A percentile compares a stretch with the other conserved stretches of the same genome.
Evolutionary conservation across 2,888 invertebrate species (phyloP).

Genomic region (Diloba caeruleocephala): DNA sequence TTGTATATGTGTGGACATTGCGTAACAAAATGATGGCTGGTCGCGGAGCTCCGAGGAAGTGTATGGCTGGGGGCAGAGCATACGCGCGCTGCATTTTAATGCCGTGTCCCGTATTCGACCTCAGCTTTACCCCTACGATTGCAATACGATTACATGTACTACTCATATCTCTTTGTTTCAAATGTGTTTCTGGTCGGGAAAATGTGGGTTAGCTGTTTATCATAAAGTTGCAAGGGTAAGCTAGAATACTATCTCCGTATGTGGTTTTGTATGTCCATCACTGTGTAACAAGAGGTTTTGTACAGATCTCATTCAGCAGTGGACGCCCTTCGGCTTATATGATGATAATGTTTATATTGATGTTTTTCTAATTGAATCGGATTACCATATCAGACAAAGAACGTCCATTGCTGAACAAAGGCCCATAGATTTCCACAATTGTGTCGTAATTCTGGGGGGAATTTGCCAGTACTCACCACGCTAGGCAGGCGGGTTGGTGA

Average conservation of each 20-base stretch:
- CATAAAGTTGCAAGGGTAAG: conserved; percentile 31
- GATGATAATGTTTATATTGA: too few species aligned
- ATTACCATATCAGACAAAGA: too few species aligned
- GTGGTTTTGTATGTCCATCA: conserved; percentile 3
- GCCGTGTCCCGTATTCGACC: conserved; percentile 59
- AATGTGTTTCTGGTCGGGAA: conserved; percentile 27
- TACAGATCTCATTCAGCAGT: not conserved
- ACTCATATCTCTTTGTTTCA: conserved; percentile 45
- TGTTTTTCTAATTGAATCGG: too few species aligned
- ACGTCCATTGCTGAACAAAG: too few species aligned
- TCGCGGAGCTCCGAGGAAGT: conserved; percentile 53
- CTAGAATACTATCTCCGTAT: conserved; percentile 28
- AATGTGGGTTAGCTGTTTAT: conserved; percentile 42
- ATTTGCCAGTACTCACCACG: too few species aligned
- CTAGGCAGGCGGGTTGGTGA: too few species aligned
- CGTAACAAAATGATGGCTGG: conserved; percentile 62
- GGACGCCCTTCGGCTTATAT: too few species aligned
- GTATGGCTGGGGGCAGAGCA: conserved; percentile 56
- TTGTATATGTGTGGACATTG: conserved; percentile 59
- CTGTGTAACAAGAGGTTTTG: not conserved
- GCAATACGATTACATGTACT: conserved; percentile 51
- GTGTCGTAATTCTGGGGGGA: too few species aligned
- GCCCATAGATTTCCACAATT: too few species aligned
- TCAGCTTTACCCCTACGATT: conserved; percentile 47
- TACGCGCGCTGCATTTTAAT: conserved; percentile 77